Percentiles rank a stretch among this genome's conserved stretches.
These are phyloP conservation scores for Falco novaeseelandiae DNA, from an alignment of 2,797 vertebrate species.

Conservation along the genomic window DNA sequence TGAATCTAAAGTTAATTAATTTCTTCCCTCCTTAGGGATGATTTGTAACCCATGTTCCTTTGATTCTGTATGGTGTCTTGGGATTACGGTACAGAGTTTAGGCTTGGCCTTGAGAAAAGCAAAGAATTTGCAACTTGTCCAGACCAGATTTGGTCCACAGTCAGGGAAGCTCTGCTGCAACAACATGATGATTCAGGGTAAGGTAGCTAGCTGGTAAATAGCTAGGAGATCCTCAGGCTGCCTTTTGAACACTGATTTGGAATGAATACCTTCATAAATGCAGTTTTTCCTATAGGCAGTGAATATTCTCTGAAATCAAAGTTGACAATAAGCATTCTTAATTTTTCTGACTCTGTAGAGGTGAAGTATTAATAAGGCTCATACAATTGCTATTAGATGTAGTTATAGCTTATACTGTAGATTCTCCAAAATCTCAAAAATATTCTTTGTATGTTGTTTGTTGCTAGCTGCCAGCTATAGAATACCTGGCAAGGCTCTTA, in stretches of 20 bases:
- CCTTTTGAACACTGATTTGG: background rate
- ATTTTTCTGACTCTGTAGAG: background rate
- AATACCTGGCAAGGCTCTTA: background rate
- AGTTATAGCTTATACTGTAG: constrained; percentile 14
- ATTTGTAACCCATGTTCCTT: background rate
- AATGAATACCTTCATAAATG: background rate
- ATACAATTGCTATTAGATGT: background rate
- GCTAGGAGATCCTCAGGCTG: background rate
- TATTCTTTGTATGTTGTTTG: background rate
- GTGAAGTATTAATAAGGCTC: background rate
- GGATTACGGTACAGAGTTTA: background rate
- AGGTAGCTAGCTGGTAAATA: background rate
- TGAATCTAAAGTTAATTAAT: background rate
- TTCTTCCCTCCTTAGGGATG: background rate
- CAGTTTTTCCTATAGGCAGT: background rate
- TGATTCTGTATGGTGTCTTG: background rate
- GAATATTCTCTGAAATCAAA: background rate
- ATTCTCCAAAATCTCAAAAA: constrained; percentile 42
- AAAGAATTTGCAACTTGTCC: background rate
- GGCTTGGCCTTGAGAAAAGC: background rate
- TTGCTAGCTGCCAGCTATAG: background rate
- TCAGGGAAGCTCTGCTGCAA: background rate
- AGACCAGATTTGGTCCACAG: background rate
- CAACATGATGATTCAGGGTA: background rate
- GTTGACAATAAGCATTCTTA: background rate